These are phyloP conservation scores for Pangasius djambal DNA, from an alignment of 2,797 vertebrate genomes.

Conservation along the genomic window DNA sequence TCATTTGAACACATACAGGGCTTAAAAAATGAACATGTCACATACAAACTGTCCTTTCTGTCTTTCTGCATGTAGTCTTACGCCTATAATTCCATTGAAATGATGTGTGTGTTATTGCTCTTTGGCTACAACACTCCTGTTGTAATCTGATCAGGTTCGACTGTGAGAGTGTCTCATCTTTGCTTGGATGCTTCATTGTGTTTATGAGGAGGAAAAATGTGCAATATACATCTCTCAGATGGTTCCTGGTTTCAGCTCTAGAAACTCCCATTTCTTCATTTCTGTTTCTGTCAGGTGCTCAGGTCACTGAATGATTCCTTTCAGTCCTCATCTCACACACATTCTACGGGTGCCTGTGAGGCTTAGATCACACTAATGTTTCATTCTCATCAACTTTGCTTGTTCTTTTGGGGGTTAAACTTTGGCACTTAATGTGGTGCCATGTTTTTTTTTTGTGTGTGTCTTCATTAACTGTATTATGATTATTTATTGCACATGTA, in stretches of 20 bases:
- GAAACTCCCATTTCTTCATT: conserved; percentile 60
- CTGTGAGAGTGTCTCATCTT: conserved; percentile 46
- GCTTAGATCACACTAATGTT: conserved; percentile 78
- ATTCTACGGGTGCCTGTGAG: conserved; percentile 67
- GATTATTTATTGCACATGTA: conserved; percentile 83
- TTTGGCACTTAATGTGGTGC: conserved; percentile 69
- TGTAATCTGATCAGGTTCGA: conserved; percentile 42
- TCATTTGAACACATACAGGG: conserved; percentile 45
- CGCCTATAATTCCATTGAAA: conserved; percentile 55
- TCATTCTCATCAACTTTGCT: conserved; percentile 65
- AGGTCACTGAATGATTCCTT: conserved; percentile 76
- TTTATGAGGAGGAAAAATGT: conserved; percentile 74
- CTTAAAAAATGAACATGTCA: conserved; percentile 56
- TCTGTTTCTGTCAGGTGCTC: conserved; percentile 73
- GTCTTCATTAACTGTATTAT: conserved; percentile 66
- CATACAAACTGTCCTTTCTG: conserved; percentile 31
- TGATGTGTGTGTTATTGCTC: conserved; percentile 54
- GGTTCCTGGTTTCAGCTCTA: conserved; percentile 65
- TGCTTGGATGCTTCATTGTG: conserved; percentile 59
- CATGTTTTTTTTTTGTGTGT: conserved; percentile 44
- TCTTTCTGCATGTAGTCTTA: conserved; percentile 49
- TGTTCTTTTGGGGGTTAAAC: conserved; percentile 60
- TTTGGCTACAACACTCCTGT: conserved; percentile 58
- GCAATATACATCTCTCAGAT: conserved; percentile 78
- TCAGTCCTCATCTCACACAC: conserved; percentile 64